Evolutionary conservation across 1,140 invertebrate genomes (phyloP), one percentile per base, ranked within the genome.

Genomic region (Macrostomum lignano): DNA sequence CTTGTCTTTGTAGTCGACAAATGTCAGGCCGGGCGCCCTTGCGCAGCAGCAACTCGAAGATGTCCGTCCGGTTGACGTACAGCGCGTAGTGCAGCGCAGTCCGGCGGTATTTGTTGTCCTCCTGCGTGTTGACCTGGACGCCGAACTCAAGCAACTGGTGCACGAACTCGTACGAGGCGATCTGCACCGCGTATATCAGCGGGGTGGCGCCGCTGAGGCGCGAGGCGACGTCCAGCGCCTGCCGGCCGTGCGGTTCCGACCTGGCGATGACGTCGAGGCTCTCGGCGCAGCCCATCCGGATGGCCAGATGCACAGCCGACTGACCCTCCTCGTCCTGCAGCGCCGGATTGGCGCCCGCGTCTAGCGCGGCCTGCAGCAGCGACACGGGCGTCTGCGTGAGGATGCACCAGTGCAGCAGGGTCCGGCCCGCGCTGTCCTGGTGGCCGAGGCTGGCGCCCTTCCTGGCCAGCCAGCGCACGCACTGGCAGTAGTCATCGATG

Each of bases 21-120:
- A n/a, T 20, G 22, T 40, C 29, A 26, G 23, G 15, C 19, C 26
- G 21, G 11, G 39, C 39, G 6, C 25, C 25, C 7, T 30, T 36
- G 9, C 20, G 36, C 3, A 41, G n/a, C 19, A 40, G 34, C 30
- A 31, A 10, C 23, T 34, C 21, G 13, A 40, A 26, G 7, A 40
- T 23, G 17, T 29, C 25, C n/a, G 11, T n/a, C 17, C 31, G 2
- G 11, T 31, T 38, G 14, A 7, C 11, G 11, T 10, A 17, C 7
- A 31, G 23, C n/a, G 39, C 39, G 5, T 6, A 20, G 21, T 40
- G 38, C 22, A 40, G 21, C 10, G 38, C 21, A 3, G 39, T 40
- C 5, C 3, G n/a, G 3, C 20, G 21, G 25, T 40, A 7, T 28
- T 28, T 28, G 9, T 28, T 28, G 10, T 14, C n/a, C 15, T 9